Percentiles rank a stretch among this genome's conserved stretches.
Evolutionary conservation across 2,797 vertebrate genomes (phyloP).

Genomic region (Bovichtus variegatus): DNA sequence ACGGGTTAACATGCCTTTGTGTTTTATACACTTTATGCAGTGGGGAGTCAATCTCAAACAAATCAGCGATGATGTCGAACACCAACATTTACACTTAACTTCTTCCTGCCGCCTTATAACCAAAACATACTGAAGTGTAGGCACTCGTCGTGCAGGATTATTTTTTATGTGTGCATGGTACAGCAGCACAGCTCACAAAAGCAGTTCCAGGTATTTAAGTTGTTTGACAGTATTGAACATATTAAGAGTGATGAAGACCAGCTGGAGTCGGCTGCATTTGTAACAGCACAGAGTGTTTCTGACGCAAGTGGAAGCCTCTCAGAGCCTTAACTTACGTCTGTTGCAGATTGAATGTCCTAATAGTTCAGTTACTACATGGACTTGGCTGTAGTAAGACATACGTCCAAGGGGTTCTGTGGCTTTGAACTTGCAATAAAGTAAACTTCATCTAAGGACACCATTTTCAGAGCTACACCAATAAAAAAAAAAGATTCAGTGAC

Average conservation of each 20-base stretch:
- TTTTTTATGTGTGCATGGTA: neutral
- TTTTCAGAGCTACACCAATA: slow-evolving; percentile 6
- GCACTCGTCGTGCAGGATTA: neutral
- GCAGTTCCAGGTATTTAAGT: slow-evolving; percentile 50
- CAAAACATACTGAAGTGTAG: slow-evolving; percentile 3
- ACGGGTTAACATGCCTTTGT: slow-evolving; percentile 56
- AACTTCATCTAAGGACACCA: neutral
- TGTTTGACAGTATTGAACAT: slow-evolving; percentile 66
- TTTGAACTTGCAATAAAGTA: neutral
- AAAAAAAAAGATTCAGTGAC: neutral
- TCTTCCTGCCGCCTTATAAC: neutral
- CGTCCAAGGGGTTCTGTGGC: neutral
- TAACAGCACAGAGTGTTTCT: slow-evolving; percentile 55
- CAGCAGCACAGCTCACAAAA: slow-evolving; percentile 35
- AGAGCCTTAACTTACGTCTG: slow-evolving; percentile 6
- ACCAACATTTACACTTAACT: neutral
- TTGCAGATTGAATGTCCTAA: neutral
- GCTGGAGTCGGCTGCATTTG: slow-evolving; percentile 46
- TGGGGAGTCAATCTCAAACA: slow-evolving; percentile 11
- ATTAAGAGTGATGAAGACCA: slow-evolving; percentile 62
- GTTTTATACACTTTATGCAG: slow-evolving; percentile 8
- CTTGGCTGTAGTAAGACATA: neutral
- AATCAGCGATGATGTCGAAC: neutral
- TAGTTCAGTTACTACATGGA: slow-evolving; percentile 7
- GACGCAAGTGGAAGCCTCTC: slow-evolving; percentile 50